phyloP scores from a whole-genome alignment of 2,888 invertebrate species.

The Parasteatoda lunata region DNA sequence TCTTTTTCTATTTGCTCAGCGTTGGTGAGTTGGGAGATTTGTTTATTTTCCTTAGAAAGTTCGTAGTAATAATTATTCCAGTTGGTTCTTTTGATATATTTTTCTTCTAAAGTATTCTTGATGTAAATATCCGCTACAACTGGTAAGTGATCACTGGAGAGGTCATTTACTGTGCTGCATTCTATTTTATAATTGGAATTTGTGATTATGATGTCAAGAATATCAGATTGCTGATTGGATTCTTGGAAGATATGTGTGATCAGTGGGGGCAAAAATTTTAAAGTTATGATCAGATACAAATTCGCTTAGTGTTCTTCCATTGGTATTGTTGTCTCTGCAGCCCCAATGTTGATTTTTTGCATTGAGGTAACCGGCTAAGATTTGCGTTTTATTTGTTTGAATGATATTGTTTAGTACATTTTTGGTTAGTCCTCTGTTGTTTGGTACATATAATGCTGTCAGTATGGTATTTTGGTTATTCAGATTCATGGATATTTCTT shows the following conservation, averaged over 20 bases:
- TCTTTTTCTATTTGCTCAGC: neutral
- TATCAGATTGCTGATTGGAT: neutral
- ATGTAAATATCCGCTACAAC: neutral
- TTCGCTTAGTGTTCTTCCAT: neutral
- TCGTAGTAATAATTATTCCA: neutral
- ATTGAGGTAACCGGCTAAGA: neutral
- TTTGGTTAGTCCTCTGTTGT: neutral
- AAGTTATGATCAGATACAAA: rapidly evolving
- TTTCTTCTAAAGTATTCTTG: neutral
- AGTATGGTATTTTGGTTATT: neutral
- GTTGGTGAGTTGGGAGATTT: neutral
- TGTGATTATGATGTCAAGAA: neutral
- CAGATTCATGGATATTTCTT: neutral
- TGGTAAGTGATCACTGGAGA: neutral
- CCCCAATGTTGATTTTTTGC: neutral
- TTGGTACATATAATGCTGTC: neutral
- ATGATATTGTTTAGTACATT: neutral
- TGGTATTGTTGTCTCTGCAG: neutral
- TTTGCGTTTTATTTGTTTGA: neutral
- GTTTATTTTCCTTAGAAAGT: neutral
- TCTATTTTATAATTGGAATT: neutral
- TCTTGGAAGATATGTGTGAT: too few relatives aligned
- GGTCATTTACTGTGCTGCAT: neutral
- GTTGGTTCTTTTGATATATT: neutral
- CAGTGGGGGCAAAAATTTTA: too few relatives aligned